Evolutionary conservation across 2,113 vertebrate species (phyloP).

Genomic region (Ifrita kowaldi): DNA sequence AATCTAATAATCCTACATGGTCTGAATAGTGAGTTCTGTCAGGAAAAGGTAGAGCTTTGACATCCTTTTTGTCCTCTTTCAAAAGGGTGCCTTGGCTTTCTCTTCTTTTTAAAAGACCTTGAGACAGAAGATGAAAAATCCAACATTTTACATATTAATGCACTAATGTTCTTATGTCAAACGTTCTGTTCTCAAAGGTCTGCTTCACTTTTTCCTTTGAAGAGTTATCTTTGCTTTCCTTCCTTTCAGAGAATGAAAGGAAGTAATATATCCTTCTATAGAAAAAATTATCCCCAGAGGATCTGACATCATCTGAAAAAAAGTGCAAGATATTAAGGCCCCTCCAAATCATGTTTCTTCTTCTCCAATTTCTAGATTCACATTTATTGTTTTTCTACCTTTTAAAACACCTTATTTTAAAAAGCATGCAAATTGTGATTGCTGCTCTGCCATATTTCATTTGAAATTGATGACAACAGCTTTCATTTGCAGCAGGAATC

Average conservation of each 20-base stretch:
- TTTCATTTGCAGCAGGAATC: neutral
- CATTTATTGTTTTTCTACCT: neutral
- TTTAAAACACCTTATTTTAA: neutral
- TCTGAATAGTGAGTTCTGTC: neutral
- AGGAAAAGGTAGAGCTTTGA: neutral
- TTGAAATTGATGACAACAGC: neutral
- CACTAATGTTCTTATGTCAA: neutral
- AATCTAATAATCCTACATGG: neutral
- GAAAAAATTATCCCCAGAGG: neutral
- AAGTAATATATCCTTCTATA: neutral
- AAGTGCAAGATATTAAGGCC: neutral
- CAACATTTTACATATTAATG: neutral
- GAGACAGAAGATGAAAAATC: conserved; percentile 10
- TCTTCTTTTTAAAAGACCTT: neutral
- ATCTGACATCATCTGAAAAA: neutral
- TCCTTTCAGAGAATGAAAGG: neutral
- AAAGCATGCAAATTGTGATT: neutral
- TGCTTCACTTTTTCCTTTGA: neutral
- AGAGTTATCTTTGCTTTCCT: neutral
- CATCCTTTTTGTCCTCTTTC: neutral
- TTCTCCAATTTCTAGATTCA: neutral
- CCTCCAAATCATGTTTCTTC: neutral
- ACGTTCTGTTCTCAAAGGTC: neutral
- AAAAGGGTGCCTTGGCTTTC: neutral
- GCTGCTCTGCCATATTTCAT: neutral